These are phyloP conservation scores for Vipera latastei DNA, from an alignment of 2,797 vertebrate genomes.

Conservation along the genomic window DNA sequence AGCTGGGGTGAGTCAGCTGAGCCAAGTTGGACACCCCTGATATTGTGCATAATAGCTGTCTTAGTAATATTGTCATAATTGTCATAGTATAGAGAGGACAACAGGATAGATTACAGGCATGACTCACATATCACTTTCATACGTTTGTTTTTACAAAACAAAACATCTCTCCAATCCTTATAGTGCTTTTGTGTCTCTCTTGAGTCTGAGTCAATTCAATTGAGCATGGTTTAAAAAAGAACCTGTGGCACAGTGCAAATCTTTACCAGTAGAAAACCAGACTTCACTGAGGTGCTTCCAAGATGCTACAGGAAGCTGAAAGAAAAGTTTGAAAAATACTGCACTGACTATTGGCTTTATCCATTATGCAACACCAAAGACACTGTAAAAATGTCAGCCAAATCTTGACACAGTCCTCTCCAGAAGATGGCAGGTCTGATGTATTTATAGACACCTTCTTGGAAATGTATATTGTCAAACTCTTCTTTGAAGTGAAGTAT, in stretches of 20 bases:
- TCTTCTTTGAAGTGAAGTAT: slow-evolving; percentile 5
- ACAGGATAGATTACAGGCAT: background rate
- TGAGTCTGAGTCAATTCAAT: background rate
- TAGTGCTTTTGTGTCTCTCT: background rate
- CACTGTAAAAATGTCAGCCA: background rate
- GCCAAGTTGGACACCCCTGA: background rate
- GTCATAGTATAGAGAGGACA: background rate
- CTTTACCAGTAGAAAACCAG: background rate
- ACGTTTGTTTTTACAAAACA: background rate
- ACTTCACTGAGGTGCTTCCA: background rate
- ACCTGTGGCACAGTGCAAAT: background rate
- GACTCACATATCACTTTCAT: background rate
- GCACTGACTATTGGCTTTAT: background rate
- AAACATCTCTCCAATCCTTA: background rate
- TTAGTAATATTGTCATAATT: background rate
- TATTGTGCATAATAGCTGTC: background rate
- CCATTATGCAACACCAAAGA: background rate
- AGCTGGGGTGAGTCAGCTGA: no score
- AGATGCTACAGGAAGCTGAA: background rate
- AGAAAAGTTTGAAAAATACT: background rate
- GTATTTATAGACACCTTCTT: background rate
- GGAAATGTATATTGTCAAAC: background rate
- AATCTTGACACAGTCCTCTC: background rate
- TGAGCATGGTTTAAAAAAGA: background rate
- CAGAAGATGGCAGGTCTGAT: background rate